These are phyloP conservation scores for Cephus spinipes DNA, from an alignment of 2,888 invertebrate species.

Conservation along the genomic window DNA sequence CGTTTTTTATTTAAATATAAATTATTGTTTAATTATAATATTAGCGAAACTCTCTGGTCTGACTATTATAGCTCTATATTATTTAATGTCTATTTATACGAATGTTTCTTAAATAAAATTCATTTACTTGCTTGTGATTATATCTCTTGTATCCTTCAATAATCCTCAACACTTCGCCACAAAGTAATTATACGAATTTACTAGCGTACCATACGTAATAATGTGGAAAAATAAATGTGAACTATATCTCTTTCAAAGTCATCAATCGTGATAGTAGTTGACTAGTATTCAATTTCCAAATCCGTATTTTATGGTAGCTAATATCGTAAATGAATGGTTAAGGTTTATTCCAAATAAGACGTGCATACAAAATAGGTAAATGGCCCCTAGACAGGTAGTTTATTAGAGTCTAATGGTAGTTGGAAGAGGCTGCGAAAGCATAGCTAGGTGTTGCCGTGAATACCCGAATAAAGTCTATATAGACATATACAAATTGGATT, in stretches of 20 bases:
- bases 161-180: not conserved
- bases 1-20: constrained; percentile 16
- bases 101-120: constrained; percentile 13
- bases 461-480: not conserved
- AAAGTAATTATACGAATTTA: not conserved
- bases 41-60: constrained; percentile 21
- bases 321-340: not conserved
- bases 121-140: not conserved
- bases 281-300: not conserved
- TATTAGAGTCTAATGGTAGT: not conserved
- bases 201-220: not conserved
- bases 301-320: not conserved
- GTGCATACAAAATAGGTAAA: not conserved
- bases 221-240: not conserved
- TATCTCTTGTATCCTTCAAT: not conserved
- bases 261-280: not conserved
- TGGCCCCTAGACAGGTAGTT: not conserved
- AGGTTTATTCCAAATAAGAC: not conserved
- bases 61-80: constrained; percentile 18
- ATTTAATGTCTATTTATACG: constrained; percentile 9
- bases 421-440: not conserved
- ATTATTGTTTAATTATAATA: constrained; percentile 18
- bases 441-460: not conserved
- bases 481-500: not conserved
- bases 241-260: too few relatives aligned